Percentiles rank a stretch among this genome's conserved stretches.
Conservation (phyloP, 2,888 invertebrate genomes). For the Scaptomyza cyrtandrae region DNA sequence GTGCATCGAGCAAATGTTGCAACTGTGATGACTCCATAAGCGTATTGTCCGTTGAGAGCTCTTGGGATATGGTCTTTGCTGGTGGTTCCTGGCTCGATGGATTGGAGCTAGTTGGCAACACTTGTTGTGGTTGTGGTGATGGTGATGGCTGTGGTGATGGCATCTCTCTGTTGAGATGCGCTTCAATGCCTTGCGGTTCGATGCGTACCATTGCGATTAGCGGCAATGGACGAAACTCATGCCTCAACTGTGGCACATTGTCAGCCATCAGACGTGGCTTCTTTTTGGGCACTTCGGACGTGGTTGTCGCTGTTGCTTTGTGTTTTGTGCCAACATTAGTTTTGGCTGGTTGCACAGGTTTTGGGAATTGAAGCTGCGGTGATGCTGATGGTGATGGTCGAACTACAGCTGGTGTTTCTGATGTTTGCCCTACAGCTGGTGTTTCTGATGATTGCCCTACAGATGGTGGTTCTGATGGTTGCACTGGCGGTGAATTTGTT, state of each 20-base stretch:
- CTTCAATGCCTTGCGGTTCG: background rate
- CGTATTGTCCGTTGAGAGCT: conserved; percentile 55
- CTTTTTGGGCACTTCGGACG: conserved; percentile 17
- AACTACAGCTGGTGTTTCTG: background rate
- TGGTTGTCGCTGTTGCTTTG: background rate
- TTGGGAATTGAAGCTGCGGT: background rate
- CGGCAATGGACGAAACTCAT: conserved; percentile 60
- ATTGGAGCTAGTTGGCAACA: background rate
- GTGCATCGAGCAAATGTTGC: conserved; percentile 40
- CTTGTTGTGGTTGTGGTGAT: background rate
- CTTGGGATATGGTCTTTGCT: conserved; percentile 57
- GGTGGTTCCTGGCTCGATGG: background rate
- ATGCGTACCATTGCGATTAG: conserved; percentile 35
- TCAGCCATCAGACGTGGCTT: conserved; percentile 41
- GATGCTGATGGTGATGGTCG: background rate
- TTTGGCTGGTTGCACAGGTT: background rate
- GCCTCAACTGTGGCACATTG: conserved; percentile 59
- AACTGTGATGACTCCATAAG: conserved; percentile 59
- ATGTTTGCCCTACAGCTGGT: background rate
- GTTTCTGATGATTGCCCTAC: background rate
- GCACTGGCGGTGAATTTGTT: no score
- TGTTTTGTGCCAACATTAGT: background rate
- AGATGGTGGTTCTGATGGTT: background rate
- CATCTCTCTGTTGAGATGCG: no score
- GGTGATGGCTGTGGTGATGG: background rate